Evolutionary conservation across 2,797 vertebrate genomes (phyloP), one percentile per base, ranked within the genome.

Genomic region (Naso thynnoides): DNA sequence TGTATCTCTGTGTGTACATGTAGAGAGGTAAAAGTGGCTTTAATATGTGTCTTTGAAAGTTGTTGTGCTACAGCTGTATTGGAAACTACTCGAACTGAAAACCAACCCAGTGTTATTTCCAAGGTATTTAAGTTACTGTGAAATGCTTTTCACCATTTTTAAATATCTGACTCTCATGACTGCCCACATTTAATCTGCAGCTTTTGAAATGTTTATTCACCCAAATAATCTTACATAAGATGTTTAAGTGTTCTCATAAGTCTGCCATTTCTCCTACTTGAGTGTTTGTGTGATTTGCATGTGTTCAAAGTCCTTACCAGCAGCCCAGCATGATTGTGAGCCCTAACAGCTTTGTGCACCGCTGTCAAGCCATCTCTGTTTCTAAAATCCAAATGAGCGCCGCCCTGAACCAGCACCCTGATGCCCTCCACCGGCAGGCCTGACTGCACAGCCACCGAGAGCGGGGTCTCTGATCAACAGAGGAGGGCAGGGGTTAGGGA

Each of bases 361-460:
- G 96, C 90, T 0, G 97, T 98, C 80, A 96, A 90, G 63, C 96
- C 95, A 1, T 98, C 96, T 77, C 95, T 95, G 55, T 94, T 94
- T 59, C 96, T 93, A 79, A 97, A 98, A 87, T 98, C 97, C 59
- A 97, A 87, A 90, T 98, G 97, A 55, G 96, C 94, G 0, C 97
- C 97, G 0, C 96, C 97, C 81, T 96, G 92, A 83, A 96, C 93
- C 84, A 98, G 93, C 56, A 96, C 84, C 58, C 94, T 93, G 82
- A 97, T 93, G 83, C 95, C 95, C 41, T 97, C 96, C 60, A 95
- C 83, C 0, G 91, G 89, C 69, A 95, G 90, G 69, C 95, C 93
- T 0, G 93, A 90, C 92, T 97, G 95, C 53, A 96, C 90, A 0
- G 96, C 96, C 91, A 97, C 81, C 0, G 95, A 94, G 77, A 98